Conservation (phyloP, 2,113 vertebrate species). For the Salvelinus namaycush region DNA sequence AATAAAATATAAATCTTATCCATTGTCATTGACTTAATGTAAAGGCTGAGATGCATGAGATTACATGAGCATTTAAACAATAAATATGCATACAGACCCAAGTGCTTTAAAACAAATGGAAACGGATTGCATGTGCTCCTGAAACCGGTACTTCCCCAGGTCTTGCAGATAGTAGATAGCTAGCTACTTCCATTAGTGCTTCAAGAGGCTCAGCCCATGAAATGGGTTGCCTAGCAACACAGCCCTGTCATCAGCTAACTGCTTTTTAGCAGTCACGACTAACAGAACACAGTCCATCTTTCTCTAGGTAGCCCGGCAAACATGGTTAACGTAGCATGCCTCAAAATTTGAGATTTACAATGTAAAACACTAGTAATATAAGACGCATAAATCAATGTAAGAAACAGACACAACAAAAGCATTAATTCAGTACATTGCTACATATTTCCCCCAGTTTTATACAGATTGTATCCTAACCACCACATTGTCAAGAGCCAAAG, state of each 20-base stretch:
- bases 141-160: constrained; percentile 46
- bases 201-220: constrained; percentile 78
- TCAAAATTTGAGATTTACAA: constrained; percentile 10
- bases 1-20: too few relatives aligned
- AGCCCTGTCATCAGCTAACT: constrained; percentile 85
- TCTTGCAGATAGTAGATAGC: constrained; percentile 56
- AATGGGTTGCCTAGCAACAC: constrained; percentile 83
- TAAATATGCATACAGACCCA: background rate
- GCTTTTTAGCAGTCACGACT: constrained; percentile 89
- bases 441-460: background rate
- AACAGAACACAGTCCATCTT: constrained; percentile 80
- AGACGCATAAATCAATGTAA: background rate
- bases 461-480: too few relatives aligned
- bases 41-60: too few relatives aligned
- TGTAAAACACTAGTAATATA: background rate
- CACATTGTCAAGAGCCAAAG: too few relatives aligned
- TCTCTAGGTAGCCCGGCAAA: constrained; percentile 73
- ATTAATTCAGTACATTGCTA: background rate
- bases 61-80: too few relatives aligned
- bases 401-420: background rate
- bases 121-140: constrained; percentile 6
- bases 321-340: constrained; percentile 21
- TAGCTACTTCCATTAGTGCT: constrained; percentile 69
- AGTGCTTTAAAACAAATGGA: constrained; percentile 17
- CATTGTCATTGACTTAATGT: too few relatives aligned